Evolutionary conservation across 2,888 invertebrate species (phyloP).

Genomic region (Spilosoma lubricipeda): DNA sequence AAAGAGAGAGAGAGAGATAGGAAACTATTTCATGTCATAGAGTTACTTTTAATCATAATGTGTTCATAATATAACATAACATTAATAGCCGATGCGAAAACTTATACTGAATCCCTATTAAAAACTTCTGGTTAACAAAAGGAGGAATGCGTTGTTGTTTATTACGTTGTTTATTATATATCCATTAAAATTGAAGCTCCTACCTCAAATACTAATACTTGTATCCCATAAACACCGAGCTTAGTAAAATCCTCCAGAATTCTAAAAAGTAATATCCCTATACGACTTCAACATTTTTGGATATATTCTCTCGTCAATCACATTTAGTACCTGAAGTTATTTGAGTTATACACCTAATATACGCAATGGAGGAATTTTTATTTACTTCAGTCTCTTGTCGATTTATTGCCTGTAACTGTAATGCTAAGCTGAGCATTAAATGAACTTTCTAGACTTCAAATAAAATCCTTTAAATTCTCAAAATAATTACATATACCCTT

Average conservation of each 20-base stretch:
- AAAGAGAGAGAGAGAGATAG: background rate
- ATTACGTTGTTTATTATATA: too few species aligned
- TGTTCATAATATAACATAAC: too few species aligned
- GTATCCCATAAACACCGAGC: background rate
- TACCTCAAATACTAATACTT: background rate
- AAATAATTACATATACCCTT: background rate
- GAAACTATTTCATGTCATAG: background rate
- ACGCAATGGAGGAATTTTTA: background rate
- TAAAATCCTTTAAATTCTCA: too few species aligned
- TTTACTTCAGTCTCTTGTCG: background rate
- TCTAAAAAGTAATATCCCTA: background rate
- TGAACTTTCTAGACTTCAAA: too few species aligned
- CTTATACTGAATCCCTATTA: background rate
- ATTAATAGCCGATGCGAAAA: too few species aligned
- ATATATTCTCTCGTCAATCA: background rate
- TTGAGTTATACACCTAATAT: constrained; percentile 1
- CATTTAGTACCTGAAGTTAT: background rate
- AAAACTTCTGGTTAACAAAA: background rate
- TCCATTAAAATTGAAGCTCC: background rate
- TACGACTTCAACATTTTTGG: background rate
- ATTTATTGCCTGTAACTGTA: too few species aligned
- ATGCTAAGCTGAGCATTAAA: too few species aligned
- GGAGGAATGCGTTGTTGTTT: background rate
- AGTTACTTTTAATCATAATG: background rate
- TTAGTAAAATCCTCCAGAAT: background rate